Evolutionary conservation across 2,888 invertebrate genomes (phyloP).

Genomic region (Leptinotarsa juncta): DNA sequence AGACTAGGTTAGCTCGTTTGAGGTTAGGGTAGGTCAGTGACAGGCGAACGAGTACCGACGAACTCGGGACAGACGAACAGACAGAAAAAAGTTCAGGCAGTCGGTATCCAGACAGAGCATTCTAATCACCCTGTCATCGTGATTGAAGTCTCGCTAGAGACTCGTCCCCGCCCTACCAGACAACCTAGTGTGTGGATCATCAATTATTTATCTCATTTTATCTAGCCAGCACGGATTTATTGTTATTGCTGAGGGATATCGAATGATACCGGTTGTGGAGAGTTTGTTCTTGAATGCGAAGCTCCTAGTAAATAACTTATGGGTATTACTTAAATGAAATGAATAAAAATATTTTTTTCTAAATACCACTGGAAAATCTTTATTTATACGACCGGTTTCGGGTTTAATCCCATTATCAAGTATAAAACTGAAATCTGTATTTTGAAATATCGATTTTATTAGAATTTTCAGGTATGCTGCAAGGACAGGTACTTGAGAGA

Average conservation of each 20-base stretch:
- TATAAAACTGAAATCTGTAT: no score
- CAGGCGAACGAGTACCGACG: conserved; percentile 34
- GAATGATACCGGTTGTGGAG: not conserved
- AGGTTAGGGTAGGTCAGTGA: conserved; percentile 56
- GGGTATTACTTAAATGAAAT: no score
- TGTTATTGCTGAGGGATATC: not conserved
- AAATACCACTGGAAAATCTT: no score
- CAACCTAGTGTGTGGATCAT: conserved; percentile 28
- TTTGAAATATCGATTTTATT: no score
- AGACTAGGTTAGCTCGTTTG: conserved; percentile 49
- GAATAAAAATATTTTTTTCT: no score
- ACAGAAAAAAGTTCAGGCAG: conserved; percentile 29
- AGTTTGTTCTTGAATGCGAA: not conserved
- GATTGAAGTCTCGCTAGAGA: conserved; percentile 21
- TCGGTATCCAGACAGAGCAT: conserved; percentile 26
- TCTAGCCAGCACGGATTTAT: not conserved
- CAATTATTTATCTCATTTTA: conserved; percentile 36
- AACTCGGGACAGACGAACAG: conserved; percentile 22
- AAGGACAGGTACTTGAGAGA: no score
- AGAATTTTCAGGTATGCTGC: no score
- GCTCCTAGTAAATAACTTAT: no score
- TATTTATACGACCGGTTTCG: no score
- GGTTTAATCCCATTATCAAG: no score
- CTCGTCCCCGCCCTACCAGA: conserved; percentile 34
- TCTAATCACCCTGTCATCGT: conserved; percentile 41